Evolutionary conservation across 2,113 vertebrate genomes (phyloP), one percentile per base, ranked within the genome.

Genomic region (Canis aureus): DNA sequence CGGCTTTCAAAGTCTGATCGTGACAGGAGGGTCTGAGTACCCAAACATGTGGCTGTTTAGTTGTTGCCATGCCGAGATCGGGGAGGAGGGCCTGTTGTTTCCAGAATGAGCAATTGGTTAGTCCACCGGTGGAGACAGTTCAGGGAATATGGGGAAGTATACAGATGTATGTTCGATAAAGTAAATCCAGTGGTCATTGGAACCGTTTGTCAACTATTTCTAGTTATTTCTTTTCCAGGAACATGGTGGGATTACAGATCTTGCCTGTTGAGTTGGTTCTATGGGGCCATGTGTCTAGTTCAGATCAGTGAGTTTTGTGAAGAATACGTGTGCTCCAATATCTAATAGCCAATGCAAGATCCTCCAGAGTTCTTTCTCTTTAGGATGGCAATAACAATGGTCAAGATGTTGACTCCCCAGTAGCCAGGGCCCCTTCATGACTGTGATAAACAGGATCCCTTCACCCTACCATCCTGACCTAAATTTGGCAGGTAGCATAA

Each of bases 21-120:
- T n/a, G 7, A 16, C 3, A 6, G 16, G n/a, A 49, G 23, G 25
- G 15, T 3, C 11, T 3, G n/a, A 2, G 62, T 11, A 5, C 1
- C 11, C 23, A n/a, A 86, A 25, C 0, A 2, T 19, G 17, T 55
- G 23, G 25, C 29, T 43, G 0, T 55, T 22, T 49, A 23, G 10
- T 1, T 60, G 57, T 16, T 76, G 20, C 59, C 10, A 5, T 38
- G 19, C 29, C 22, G 5, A 66, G 32, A 7, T 74, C 27, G 57
- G 57, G 35, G n/a, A 35, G 32, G 32, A 38, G 2, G 25, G 49
- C 20, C 23, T 67, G 27, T 2, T 1, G 10, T n/a, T 51, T 27
- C 20, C 43, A 49, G 16, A 78, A 38, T 3, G 15, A 64, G 13
- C 22, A 3, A 27, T n/a, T 19, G 2, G 19, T 62, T 74, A 25